Conservation (phyloP, 2,888 invertebrate genomes). For the Caenorhabditis sulstoni region DNA sequence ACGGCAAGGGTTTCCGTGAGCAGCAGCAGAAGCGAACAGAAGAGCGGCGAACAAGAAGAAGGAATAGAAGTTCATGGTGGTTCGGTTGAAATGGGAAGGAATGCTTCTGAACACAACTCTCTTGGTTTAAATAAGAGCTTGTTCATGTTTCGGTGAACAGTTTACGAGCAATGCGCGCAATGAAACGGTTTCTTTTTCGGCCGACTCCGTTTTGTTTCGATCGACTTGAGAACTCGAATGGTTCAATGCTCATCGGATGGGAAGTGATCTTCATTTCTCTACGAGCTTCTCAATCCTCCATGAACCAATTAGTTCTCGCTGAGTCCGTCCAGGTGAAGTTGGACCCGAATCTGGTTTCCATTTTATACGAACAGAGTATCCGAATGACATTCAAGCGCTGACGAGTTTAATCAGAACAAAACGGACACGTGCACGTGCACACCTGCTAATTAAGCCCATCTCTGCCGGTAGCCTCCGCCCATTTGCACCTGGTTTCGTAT, state of each 20-base stretch:
- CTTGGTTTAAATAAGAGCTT: not conserved
- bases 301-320: slow-evolving; percentile 6
- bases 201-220: not conserved
- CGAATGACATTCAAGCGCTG: no score
- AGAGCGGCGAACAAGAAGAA: not conserved
- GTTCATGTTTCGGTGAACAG: not conserved
- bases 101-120: not conserved
- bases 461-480: no score
- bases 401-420: no score
- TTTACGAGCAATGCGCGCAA: slow-evolving; percentile 8
- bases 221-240: not conserved
- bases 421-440: no score
- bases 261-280: no score
- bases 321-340: slow-evolving; percentile 40
- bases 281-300: no score
- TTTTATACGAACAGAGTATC: no score
- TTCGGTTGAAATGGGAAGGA: not conserved
- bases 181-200: not conserved
- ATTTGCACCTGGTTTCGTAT: no score
- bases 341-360: slow-evolving; percentile 1
- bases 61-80: slow-evolving; percentile 4
- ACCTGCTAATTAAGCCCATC: no score
- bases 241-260: no score
- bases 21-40: not conserved
- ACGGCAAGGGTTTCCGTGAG: slow-evolving; percentile 1